phyloP scores from a whole-genome alignment of 30 jellyfish, hydroid and myxozoan species.

The Chironex yamaguchii region DNA sequence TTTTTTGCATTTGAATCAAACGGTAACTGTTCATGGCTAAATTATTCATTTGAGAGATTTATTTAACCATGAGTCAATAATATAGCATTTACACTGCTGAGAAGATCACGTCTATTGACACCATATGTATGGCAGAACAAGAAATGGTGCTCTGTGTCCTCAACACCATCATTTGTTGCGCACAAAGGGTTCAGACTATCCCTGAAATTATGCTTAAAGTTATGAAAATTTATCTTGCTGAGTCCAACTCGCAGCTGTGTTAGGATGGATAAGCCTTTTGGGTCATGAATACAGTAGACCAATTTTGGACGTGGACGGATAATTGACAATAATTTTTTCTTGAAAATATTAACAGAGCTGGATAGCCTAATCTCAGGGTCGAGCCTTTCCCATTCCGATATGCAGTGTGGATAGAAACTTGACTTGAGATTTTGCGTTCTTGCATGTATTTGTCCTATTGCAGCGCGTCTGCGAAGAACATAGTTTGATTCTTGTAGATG shows the following conservation, averaged over 20 bases:
- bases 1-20: slow-evolving; percentile 7
- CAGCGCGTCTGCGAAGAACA: slow-evolving; percentile 10
- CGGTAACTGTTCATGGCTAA: slow-evolving; percentile 26
- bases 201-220: slow-evolving; percentile 4
- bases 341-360: slow-evolving; percentile 45
- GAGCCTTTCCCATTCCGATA: slow-evolving; percentile 46
- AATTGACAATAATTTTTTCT: slow-evolving; percentile 16
- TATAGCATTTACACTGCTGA: neutral
- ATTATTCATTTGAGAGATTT: neutral
- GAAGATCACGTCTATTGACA: slow-evolving; percentile 36
- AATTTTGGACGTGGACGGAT: slow-evolving; percentile 41
- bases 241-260: slow-evolving; percentile 42
- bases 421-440: slow-evolving; percentile 28
- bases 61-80: neutral
- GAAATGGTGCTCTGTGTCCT: slow-evolving; percentile 24
- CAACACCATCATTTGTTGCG: slow-evolving; percentile 28
- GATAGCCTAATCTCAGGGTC: slow-evolving; percentile 50
- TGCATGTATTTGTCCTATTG: too few species aligned
- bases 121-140: slow-evolving; percentile 11
- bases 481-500: neutral
- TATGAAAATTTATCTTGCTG: slow-evolving; percentile 27
- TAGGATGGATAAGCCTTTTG: slow-evolving; percentile 30
- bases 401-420: slow-evolving; percentile 51
- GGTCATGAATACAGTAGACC: slow-evolving; percentile 61
- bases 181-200: slow-evolving; percentile 21